These are phyloP conservation scores for Gastrophryne carolinensis DNA, from an alignment of 2,797 vertebrate species.

Conservation along the genomic window DNA sequence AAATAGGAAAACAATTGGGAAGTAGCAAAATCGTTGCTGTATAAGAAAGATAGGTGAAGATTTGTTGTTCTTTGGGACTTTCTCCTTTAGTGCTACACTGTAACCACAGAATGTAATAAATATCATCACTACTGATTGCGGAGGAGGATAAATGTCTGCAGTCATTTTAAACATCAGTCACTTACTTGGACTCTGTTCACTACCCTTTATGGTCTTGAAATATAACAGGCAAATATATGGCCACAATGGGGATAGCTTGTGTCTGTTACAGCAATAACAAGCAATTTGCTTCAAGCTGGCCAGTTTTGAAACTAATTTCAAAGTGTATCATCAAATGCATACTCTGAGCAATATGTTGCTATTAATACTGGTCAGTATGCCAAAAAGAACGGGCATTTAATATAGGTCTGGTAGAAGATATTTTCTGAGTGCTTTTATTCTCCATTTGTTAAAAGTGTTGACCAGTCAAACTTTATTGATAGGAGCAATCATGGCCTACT, in stretches of 20 bases:
- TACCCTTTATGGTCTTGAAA: conserved; percentile 32
- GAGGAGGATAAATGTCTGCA: conserved; percentile 31
- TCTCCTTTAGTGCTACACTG: conserved; percentile 3
- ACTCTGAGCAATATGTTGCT: too few species aligned
- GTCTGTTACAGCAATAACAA: conserved; percentile 4
- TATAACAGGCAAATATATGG: conserved; percentile 25
- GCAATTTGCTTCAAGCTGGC: background rate
- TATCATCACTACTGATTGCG: conserved; percentile 22
- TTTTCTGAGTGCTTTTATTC: too few species aligned
- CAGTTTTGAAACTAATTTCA: background rate
- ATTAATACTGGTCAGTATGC: too few species aligned
- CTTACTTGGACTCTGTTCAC: conserved; percentile 25
- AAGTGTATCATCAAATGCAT: too few species aligned
- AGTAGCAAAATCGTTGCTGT: conserved; percentile 24
- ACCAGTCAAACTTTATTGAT: too few species aligned
- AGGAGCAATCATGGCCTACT: too few species aligned
- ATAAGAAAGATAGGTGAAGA: conserved; percentile 17
- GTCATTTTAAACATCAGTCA: conserved; percentile 27
- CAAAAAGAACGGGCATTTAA: too few species aligned
- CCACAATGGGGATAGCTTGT: conserved; percentile 35
- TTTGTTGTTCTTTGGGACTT: background rate
- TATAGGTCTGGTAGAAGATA: too few species aligned
- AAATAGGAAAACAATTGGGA: conserved; percentile 6
- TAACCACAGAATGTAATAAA: conserved; percentile 18
- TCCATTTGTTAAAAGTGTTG: too few species aligned